These are phyloP conservation scores for Malurus alboscapulatus DNA, from an alignment of 2,113 vertebrate species.

Conservation along the genomic window DNA sequence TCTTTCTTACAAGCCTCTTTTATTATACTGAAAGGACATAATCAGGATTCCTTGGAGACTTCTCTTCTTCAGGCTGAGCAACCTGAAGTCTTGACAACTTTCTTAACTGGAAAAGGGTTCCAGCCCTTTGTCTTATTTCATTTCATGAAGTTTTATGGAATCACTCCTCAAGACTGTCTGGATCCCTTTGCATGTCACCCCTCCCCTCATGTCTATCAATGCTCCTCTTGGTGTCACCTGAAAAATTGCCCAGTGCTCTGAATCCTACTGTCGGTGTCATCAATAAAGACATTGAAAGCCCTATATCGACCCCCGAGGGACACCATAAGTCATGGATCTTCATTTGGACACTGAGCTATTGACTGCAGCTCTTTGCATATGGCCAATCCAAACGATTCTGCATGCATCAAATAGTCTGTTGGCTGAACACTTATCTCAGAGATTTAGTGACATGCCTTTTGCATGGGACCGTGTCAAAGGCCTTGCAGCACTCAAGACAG, in stretches of 20 bases:
- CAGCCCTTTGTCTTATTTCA: not conserved
- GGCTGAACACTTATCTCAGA: not conserved
- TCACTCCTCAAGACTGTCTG: not conserved
- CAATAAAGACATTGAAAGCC: not conserved
- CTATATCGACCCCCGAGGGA: not conserved
- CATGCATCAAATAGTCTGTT: not conserved
- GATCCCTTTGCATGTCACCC: too few species aligned
- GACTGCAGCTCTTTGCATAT: not conserved
- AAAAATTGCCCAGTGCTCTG: not conserved
- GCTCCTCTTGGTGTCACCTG: not conserved
- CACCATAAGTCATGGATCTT: not conserved
- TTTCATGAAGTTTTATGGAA: not conserved
- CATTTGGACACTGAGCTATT: not conserved
- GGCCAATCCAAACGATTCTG: not conserved
- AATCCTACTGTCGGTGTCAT: rapidly evolving
- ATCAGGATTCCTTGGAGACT: not conserved
- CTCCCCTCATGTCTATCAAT: not conserved
- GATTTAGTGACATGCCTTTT: not conserved
- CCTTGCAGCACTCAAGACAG: not conserved
- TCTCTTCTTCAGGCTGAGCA: not conserved
- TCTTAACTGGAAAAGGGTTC: not conserved
- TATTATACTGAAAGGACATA: not conserved
- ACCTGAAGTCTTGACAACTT: not conserved
- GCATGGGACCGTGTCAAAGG: not conserved
- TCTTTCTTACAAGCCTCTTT: not conserved